Evolutionary conservation across 2,797 vertebrate genomes (phyloP), one percentile per base, ranked within the genome.

Genomic region (Petrocephalus schoutedeni): DNA sequence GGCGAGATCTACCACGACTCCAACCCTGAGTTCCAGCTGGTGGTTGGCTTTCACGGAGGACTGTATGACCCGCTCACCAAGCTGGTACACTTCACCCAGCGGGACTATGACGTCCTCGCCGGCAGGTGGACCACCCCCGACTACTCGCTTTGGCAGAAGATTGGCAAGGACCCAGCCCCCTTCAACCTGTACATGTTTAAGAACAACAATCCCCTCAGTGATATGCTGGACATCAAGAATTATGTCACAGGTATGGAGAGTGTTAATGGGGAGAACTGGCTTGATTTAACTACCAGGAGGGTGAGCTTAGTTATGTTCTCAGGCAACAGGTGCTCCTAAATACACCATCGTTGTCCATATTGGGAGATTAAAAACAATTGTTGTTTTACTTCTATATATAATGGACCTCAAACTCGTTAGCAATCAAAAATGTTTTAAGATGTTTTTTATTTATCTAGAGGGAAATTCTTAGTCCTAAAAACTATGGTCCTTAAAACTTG

Each of bases 121-220:
- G 98, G 98, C 32, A 97, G 98, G 53, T 99, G 98, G 98, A 99
- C 98, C 10, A 97, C 98, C 2, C 98, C 98, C 0, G 98, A 99
- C 95, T 98, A 99, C 87, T 96, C 96, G 91, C 96, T 97, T 94
- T 99, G 98, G 98, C 98, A 96, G 92, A 98, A 99, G 88, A 97
- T 99, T 51, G 97, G 98, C 91, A 97, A 96, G 90, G 98, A 99
- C 90, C 97, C 98, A 0, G 94, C 97, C 45, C 98, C 98, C 0
- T 99, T 99, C 90, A 99, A 99, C 92, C 91, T 99, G 61, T 99
- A 99, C 90, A 99, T 99, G 98, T 99, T 99, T 95, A 99, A 99
- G 93, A 99, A 98, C 93, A 99, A 99, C 95, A 99, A 99, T 91
- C 98, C 98, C 23, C 97, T 99, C 92, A 99, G 98, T 90, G 98